Evolutionary conservation across 2,797 vertebrate genomes (phyloP), one percentile per base, ranked within the genome.

Genomic region (Eremophila alpestris): DNA sequence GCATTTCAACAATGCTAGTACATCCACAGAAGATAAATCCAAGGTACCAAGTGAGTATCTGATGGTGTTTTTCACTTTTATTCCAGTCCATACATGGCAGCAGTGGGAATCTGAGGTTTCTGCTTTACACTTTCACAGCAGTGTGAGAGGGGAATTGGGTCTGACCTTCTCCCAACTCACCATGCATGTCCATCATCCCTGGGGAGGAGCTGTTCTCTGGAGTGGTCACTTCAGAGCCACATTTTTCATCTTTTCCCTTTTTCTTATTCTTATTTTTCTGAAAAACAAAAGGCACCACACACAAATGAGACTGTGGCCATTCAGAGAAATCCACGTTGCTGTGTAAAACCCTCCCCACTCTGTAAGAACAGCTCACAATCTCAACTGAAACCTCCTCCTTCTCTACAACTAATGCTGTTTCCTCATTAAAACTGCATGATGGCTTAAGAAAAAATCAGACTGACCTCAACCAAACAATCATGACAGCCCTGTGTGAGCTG

Each of bases 141-240:
- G 63, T 6, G 22, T 17, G 14, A 60, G 2, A 71, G 49, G 77
- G 88, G 46, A 70, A 62, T 0, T 38, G 54, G 34, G 46, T 59
- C 51, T 80, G 87, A 83, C 67, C 71, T 43, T 55, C 68, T 92
- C 83, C 84, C 89, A 97, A 97, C 98, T 96, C 96, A 99, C 99
- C 99, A 7, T 99, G 99, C 99, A 99, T 99, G 97, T 99, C 99
- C 99, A 99, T 99, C 99, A 99, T 99, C 83, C 99, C 99, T 0
- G 99, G 99, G 71, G 99, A 99, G 16, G 99, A 99, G 97, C 99
- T 99, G 97, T 99, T 99, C 98, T 99, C 99, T 7, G 99, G 99
- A 58, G 99, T 99, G 46, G 99, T 99, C 95, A 99, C 93, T 97
- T 99, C 99, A 0, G 99, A 99, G 81, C 99, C 99, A 65, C 99